Evolutionary conservation across 2,797 vertebrate species (phyloP).

Genomic region (Liasis olivaceus): DNA sequence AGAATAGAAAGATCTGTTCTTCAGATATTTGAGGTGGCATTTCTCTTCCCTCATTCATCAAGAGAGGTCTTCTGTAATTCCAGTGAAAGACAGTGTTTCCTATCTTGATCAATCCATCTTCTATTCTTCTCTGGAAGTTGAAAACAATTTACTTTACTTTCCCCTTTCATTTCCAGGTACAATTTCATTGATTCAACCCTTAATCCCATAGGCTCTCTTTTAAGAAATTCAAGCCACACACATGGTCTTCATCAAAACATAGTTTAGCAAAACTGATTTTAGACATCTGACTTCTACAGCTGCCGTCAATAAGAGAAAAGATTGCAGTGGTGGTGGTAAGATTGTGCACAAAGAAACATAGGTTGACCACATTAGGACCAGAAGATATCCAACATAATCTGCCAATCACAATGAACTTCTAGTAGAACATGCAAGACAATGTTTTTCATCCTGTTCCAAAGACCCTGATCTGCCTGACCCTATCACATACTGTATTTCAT

Average conservation of each 20-base stretch:
- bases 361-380: not conserved
- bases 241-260: not conserved
- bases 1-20: not conserved
- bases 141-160: not conserved
- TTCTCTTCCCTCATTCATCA: fast-evolving
- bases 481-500: not conserved
- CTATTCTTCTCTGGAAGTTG: not conserved
- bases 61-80: not conserved
- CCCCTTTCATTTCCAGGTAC: not conserved
- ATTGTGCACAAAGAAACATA: not conserved
- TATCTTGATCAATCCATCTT: not conserved
- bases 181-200: not conserved
- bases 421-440: not conserved
- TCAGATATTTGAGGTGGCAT: not conserved
- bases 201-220: not conserved
- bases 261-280: not conserved
- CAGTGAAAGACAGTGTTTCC: not conserved
- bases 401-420: not conserved
- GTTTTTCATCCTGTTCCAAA: not conserved
- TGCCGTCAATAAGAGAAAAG: not conserved
- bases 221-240: not conserved
- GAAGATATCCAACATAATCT: not conserved
- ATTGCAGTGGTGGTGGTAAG: not conserved
- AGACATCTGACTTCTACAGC: not conserved
- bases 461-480: not conserved